These are phyloP conservation scores for Lerema accius DNA, from an alignment of 1,140 invertebrate genomes.

Conservation along the genomic window DNA sequence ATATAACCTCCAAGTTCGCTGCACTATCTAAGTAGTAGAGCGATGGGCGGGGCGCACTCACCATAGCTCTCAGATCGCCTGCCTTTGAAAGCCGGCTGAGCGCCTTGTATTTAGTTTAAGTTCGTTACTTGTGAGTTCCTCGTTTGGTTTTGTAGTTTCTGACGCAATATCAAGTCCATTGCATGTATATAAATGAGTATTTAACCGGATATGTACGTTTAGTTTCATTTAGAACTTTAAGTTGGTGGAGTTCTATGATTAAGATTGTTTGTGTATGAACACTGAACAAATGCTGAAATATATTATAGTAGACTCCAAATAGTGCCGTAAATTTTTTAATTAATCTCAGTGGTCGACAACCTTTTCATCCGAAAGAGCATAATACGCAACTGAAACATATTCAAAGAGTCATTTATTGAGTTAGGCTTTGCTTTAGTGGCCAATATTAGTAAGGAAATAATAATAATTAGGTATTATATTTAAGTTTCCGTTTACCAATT, in stretches of 20 bases:
- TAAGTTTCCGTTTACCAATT: too few relatives aligned
- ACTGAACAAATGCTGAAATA: too few relatives aligned
- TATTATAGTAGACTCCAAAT: too few relatives aligned
- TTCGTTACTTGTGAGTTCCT: constrained; percentile 24
- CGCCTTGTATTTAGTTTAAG: constrained; percentile 31
- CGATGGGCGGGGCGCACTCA: constrained; percentile 15
- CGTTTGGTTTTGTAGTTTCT: constrained; percentile 27
- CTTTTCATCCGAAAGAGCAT: too few relatives aligned
- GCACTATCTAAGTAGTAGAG: constrained; percentile 20
- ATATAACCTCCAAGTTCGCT: constrained; percentile 2
- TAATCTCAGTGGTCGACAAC: too few relatives aligned
- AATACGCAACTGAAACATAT: too few relatives aligned
- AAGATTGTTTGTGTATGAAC: too few relatives aligned
- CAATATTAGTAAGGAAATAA: too few relatives aligned
- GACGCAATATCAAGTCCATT: constrained; percentile 6
- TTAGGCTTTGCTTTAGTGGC: too few relatives aligned
- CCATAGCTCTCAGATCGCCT: constrained; percentile 24
- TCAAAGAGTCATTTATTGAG: too few relatives aligned
- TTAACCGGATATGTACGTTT: background rate
- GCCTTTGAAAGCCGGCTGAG: constrained; percentile 26
- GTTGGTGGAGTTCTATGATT: background rate
- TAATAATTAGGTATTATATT: too few relatives aligned
- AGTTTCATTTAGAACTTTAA: background rate
- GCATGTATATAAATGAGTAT: background rate
- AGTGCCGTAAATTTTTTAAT: too few relatives aligned